A percentile compares a stretch with the other conserved stretches of the same genome.
Evolutionary conservation across 1,140 invertebrate genomes (phyloP).

Genomic region (Atopsyche davidsoni): DNA sequence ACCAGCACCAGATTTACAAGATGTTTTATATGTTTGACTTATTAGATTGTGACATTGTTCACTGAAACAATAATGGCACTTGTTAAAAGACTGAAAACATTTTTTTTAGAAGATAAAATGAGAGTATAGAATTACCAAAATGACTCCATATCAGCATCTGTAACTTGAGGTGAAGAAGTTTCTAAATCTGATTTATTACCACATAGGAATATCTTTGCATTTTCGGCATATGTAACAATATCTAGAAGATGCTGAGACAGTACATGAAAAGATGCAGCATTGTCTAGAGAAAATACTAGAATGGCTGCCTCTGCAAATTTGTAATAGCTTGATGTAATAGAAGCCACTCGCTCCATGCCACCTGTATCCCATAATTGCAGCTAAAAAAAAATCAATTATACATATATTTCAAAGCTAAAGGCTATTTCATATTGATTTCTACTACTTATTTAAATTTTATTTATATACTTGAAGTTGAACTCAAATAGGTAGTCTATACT

Average conservation of each 20-base stretch:
- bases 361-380: conserved; percentile 90
- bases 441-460: no score
- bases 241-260: conserved; percentile 85
- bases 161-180: conserved; percentile 65
- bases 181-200: conserved; percentile 84
- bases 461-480: no score
- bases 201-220: conserved; percentile 88
- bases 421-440: no score
- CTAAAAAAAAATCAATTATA: conserved; percentile 50
- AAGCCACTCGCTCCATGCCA: conserved; percentile 88
- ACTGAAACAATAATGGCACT: conserved; percentile 47
- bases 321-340: conserved; percentile 89
- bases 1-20: conserved; percentile 82
- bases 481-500: no score
- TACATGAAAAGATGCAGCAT: conserved; percentile 86
- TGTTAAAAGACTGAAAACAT: not conserved
- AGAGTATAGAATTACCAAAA: conserved; percentile 62
- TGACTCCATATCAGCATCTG: conserved; percentile 81
- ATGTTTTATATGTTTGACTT: conserved; percentile 82
- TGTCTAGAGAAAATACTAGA: conserved; percentile 83
- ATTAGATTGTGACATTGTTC: conserved; percentile 90
- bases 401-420: no score
- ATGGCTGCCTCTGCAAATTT: conserved; percentile 91
- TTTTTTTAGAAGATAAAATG: conserved; percentile 1
- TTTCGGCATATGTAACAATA: conserved; percentile 87